These are phyloP conservation scores for Sminthopsis crassicaudata DNA, from an alignment of 2,113 vertebrate species.

Conservation along the genomic window DNA sequence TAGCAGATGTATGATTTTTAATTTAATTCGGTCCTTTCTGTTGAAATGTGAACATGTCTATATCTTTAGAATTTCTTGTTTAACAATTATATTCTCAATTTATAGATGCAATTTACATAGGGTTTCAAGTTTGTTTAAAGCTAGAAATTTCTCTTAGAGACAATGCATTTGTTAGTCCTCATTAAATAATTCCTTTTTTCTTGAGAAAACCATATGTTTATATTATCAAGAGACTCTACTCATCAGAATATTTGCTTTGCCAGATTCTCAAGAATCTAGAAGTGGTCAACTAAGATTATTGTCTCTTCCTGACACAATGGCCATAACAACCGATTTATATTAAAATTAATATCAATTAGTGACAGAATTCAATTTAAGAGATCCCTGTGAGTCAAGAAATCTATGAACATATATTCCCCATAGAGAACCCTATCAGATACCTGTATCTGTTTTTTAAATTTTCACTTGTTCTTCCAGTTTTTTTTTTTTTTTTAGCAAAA, in stretches of 20 bases:
- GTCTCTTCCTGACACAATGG: neutral
- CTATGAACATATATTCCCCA: neutral
- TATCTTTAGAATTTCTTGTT: neutral
- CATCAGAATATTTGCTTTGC: neutral
- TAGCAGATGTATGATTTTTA: neutral
- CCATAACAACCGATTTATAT: neutral
- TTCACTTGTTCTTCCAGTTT: neutral
- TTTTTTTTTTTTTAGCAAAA: neutral
- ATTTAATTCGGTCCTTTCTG: neutral
- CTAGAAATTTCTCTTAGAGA: neutral
- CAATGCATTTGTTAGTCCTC: neutral
- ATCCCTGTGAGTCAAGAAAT: neutral
- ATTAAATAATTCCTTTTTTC: neutral
- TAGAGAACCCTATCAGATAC: neutral
- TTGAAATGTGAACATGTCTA: neutral
- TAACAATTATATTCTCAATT: neutral
- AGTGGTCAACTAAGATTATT: neutral
- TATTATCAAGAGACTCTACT: neutral
- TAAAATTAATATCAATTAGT: neutral
- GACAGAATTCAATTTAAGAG: neutral
- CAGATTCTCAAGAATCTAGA: neutral
- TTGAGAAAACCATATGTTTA: neutral
- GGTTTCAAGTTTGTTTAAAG: neutral
- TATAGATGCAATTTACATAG: neutral
- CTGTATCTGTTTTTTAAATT: neutral